Conservation (phyloP, 2,797 vertebrate species). For the Numenius phaeopus region DNA sequence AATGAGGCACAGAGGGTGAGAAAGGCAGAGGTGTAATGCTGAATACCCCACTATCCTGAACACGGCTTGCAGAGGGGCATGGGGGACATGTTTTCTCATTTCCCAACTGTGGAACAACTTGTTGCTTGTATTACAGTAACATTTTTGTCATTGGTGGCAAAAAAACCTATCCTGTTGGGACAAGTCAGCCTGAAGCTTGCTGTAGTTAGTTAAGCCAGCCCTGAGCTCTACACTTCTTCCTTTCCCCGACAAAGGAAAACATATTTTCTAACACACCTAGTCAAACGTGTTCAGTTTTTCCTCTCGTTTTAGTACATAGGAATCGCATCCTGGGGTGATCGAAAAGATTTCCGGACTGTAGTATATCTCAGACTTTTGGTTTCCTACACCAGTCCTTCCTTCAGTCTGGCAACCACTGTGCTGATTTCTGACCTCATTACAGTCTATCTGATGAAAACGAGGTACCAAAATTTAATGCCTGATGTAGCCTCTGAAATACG, state of each 20-base stretch:
- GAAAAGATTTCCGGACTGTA: background rate
- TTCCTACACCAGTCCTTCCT: background rate
- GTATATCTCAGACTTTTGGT: background rate
- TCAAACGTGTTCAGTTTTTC: background rate
- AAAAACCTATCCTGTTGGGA: background rate
- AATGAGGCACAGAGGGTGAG: background rate
- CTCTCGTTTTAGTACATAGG: background rate
- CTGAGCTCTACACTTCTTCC: background rate
- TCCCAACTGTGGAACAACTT: background rate
- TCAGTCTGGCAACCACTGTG: background rate
- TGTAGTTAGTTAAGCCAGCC: background rate
- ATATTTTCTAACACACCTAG: background rate
- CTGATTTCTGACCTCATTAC: slow-evolving; percentile 16
- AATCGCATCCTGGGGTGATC: background rate
- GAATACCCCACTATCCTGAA: background rate
- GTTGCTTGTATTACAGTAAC: background rate
- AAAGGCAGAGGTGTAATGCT: background rate
- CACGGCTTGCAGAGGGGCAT: background rate
- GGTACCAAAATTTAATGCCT: slow-evolving; percentile 3
- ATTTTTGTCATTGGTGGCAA: background rate
- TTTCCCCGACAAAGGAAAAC: background rate
- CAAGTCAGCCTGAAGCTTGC: background rate
- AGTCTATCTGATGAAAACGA: background rate
- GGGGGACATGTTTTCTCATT: background rate
- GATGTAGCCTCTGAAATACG: slow-evolving; percentile 3